Base-by-base conservation (phyloP, 2,113 vertebrate species). In the Ornithorhynchus anatinus region DNA sequence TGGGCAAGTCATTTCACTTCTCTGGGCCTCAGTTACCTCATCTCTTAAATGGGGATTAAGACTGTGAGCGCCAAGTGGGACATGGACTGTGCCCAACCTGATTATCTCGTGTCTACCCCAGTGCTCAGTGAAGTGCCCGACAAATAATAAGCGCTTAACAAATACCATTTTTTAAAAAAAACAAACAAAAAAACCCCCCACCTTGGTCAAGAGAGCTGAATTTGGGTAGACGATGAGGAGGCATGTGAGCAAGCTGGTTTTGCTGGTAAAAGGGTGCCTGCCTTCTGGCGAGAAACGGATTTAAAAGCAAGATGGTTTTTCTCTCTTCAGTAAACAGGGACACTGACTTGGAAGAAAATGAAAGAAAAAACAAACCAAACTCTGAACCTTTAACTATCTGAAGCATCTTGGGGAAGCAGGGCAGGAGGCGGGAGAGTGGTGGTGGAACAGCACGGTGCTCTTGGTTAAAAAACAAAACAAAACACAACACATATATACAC, bases 331-430 rank as follows among this genome's bases (percentile, higher is more conserved):
- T 4, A 3, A 33, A 23, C 8, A 33, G 51, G 31, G 19, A 62
- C 8, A 39, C 39, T 3, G 8, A 59, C 32, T n/a, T 10, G 33
- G n/a, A 48, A 87, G 78, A 84, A 82, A 86, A 82, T 63, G 72
- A 82, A 80, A 82, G 80, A 84, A 82, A 88, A 88, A 89, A 84
- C 80, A 29, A 27, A 50, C 25, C 47, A 50, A 50, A 50, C 25
- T 27, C n/a, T n/a, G 15, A 50, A 50, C 31, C 47, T 50, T 50
- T 75, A 84, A 60, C 68, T 39, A 75, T 81, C 80, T 79, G 58
- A 64, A 84, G 53, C 69, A 83, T 82, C 77, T 82, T 77, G 85
- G 84, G 69, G 85, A 88, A 73, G 81, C n/a, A n/a, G n/a, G n/a
- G n/a, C n/a, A n/a, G n/a, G n/a, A n/a, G n/a, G n/a, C n/a, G n/a